Evolutionary conservation across 2,113 vertebrate genomes (phyloP), one percentile per base, ranked within the genome.

Genomic region (Misgurnus mizolepis): DNA sequence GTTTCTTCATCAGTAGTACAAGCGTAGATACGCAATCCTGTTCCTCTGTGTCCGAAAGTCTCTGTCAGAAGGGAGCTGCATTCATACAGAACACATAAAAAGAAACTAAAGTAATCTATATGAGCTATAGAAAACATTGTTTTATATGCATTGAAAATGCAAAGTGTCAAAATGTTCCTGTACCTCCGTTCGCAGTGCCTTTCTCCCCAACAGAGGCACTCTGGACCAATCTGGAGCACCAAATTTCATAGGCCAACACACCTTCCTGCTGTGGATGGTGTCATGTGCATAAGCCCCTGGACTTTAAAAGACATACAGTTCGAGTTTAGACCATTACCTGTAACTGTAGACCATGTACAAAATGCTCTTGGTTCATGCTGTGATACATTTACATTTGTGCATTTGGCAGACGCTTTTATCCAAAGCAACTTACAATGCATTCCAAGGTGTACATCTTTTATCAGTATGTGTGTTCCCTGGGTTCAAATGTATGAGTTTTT

Each of bases 201-300:
- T 94, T 81, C 85, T 91, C 43, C 91, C 78, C 22, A 86, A 81
- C 66, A 64, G 76, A 0, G 93, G 92, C 76, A 96, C 85, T 27
- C 80, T 88, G 55, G 82, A 83, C 96, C 95, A 96, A 34, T 98
- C 95, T 49, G 95, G 95, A 22, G 94, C 84, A 65, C 96, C 94
- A 81, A 98, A 98, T 71, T 88, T 91, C 93, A 95, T 96, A 0
- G 95, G 96, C 96, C 96, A 97, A 12, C 81, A 87, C 80, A 98
- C 82, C 81, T 91, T 95, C 17, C 79, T 90, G 80, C 72, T 76
- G 0, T 22, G n/a, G 8, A 17, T 75, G 2, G 18, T 81, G 0
- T 91, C 56, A 1, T 67, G 53, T 6, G 88, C 1, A 0, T 97
- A 96, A 4, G 88, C 88, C 9, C 94, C 95, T 9, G 95, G 96